Evolutionary conservation across 2,113 vertebrate genomes (phyloP).

Genomic region (Xyrauchen texanus): DNA sequence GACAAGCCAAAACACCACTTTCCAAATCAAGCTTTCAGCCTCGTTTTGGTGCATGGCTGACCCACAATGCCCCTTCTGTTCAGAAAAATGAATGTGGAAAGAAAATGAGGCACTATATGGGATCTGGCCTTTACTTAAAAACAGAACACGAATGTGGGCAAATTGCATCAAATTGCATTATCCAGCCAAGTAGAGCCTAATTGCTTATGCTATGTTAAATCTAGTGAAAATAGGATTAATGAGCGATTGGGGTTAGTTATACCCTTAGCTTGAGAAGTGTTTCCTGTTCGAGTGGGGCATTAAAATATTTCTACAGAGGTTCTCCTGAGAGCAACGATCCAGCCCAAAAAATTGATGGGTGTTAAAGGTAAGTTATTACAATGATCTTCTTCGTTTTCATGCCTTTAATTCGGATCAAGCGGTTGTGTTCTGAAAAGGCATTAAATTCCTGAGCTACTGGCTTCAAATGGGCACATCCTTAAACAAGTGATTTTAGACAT

Average conservation of each 20-base stretch:
- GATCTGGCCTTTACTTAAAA: conserved; percentile 63
- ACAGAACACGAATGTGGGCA: conserved; percentile 57
- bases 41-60: conserved; percentile 39
- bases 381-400: not conserved
- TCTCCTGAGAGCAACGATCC: conserved; percentile 54
- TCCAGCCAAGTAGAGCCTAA: conserved; percentile 66
- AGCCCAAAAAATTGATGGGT: conserved; percentile 45
- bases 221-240: conserved; percentile 73
- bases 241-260: conserved; percentile 56
- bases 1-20: not conserved
- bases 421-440: not conserved
- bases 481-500: not conserved
- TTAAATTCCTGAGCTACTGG: not conserved
- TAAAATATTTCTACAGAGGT: conserved; percentile 38
- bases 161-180: conserved; percentile 62
- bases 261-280: conserved; percentile 51
- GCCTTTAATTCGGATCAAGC: not conserved
- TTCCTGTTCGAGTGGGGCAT: too few species aligned
- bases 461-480: not conserved
- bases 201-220: conserved; percentile 73
- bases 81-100: conserved; percentile 60
- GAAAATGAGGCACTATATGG: conserved; percentile 58
- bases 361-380: not conserved
- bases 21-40: conserved; percentile 9
- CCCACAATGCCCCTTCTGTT: conserved; percentile 58